Evolutionary conservation across 2,888 invertebrate genomes (phyloP).

Genomic region (Anoncus sp.): DNA sequence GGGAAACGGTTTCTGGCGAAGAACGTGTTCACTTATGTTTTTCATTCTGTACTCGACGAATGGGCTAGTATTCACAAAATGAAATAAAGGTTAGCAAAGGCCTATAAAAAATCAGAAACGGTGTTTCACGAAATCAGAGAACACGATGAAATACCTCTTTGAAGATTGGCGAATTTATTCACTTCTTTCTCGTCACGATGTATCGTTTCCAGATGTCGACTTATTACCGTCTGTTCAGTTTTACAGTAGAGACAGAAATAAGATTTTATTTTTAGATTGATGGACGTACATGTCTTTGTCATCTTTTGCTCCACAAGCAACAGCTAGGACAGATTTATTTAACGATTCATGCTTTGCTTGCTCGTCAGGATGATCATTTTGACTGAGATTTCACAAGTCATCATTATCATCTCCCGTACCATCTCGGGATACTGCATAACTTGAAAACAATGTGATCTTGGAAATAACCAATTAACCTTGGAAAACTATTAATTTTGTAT

Average conservation of each 20-base stretch:
- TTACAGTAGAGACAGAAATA: conserved; percentile 67
- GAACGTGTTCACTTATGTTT: neutral
- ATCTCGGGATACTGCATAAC: neutral
- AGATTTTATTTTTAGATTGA: neutral
- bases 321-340: neutral
- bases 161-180: neutral
- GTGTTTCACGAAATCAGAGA: neutral
- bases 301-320: neutral
- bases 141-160: neutral
- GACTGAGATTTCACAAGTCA: neutral
- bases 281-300: neutral
- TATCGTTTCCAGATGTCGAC: conserved; percentile 31
- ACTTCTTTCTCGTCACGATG: conserved; percentile 21
- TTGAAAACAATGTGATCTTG: neutral
- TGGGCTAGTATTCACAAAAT: neutral
- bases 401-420: neutral
- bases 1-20: neutral
- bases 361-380: neutral
- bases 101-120: neutral
- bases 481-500: neutral
- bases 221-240: conserved; percentile 49
- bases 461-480: neutral
- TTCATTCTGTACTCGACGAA: neutral
- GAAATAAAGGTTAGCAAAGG: neutral
- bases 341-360: neutral